phyloP scores from a whole-genome alignment of 2,113 vertebrate species.

The Corythornis madagascariensis region DNA sequence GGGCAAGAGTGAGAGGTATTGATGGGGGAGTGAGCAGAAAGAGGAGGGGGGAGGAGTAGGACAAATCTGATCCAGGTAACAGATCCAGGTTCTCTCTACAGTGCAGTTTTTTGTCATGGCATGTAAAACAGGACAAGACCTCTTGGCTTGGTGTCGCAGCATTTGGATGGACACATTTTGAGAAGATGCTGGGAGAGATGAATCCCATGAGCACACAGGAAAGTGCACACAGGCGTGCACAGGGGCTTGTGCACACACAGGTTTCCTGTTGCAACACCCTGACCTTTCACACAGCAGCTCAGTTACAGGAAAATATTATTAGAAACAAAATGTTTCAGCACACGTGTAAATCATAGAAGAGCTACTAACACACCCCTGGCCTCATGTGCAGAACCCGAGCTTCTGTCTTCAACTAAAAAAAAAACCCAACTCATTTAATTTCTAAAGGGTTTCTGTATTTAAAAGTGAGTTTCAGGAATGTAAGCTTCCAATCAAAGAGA shows the following conservation, averaged over 20 bases:
- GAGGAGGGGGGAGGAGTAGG: neutral
- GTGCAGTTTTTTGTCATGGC: neutral
- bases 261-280: conserved; percentile 9
- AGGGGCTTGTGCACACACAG: neutral
- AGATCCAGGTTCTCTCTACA: neutral
- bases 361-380: neutral
- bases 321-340: conserved; percentile 23
- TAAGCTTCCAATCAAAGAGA: neutral
- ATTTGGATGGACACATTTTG: neutral
- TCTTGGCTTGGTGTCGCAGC: neutral
- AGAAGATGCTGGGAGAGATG: neutral
- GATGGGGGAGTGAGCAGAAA: neutral
- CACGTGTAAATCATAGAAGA: neutral
- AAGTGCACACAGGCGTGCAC: neutral
- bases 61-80: neutral
- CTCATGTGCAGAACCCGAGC: neutral
- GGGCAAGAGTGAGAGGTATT: neutral
- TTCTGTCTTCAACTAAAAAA: neutral
- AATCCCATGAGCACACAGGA: neutral
- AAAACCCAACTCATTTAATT: neutral
- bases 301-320: neutral
- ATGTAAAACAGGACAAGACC: neutral
- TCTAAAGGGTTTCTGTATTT: neutral
- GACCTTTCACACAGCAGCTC: conserved; percentile 3
- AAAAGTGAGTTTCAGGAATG: neutral